phyloP scores from a whole-genome alignment of 2,113 vertebrate species.

The Prionailurus bengalensis region DNA sequence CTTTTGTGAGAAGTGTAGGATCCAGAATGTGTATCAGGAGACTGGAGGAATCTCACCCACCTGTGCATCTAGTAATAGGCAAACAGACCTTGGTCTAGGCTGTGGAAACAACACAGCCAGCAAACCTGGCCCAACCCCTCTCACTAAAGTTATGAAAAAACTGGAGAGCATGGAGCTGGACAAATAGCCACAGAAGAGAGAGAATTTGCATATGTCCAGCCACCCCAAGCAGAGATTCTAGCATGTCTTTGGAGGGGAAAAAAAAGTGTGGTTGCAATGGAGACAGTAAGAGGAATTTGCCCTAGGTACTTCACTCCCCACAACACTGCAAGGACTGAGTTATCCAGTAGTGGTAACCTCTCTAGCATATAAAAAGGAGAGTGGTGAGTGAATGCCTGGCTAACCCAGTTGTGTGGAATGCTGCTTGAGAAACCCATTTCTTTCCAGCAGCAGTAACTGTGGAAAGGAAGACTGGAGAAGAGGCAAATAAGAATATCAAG shows the following conservation, averaged over 20 bases:
- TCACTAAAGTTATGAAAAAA: neutral
- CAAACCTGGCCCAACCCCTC: neutral
- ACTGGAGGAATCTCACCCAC: neutral
- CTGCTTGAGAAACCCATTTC: neutral
- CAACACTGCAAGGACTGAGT: neutral
- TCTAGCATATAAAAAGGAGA: neutral
- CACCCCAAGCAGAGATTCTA: neutral
- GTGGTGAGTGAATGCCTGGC: neutral
- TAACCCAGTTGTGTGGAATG: neutral
- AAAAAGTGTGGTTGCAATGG: neutral
- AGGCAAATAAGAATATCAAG: neutral
- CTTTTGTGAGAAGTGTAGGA: neutral
- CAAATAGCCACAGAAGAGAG: neutral
- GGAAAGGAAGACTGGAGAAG: neutral
- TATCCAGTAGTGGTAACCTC: neutral
- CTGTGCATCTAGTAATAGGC: neutral
- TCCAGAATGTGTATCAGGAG: neutral
- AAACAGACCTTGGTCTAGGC: neutral
- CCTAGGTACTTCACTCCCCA: neutral
- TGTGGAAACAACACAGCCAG: neutral
- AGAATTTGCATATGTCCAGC: neutral
- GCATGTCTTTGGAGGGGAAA: neutral
- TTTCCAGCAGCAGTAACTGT: neutral
- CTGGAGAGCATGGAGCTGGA: neutral
- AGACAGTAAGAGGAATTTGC: neutral